Evolutionary conservation across 2,797 vertebrate genomes (phyloP).

Genomic region (Balearica regulorum): DNA sequence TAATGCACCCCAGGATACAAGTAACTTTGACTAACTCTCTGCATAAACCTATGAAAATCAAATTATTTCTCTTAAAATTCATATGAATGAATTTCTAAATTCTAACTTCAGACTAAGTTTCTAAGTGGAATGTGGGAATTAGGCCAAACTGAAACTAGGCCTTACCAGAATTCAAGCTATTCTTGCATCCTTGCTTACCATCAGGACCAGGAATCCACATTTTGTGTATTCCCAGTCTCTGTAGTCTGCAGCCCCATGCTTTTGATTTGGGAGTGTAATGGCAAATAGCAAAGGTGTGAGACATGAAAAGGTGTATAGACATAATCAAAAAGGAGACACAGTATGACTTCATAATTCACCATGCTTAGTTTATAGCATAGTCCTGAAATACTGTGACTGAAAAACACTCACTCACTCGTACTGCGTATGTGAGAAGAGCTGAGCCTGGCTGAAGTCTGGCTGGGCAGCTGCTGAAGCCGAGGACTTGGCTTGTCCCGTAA

Average conservation of each 20-base stretch:
- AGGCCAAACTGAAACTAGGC: not conserved
- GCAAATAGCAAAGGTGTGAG: not conserved
- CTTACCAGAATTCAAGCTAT: not conserved
- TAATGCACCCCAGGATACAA: too few species aligned
- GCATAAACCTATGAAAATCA: not conserved
- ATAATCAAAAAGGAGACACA: not conserved
- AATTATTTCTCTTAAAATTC: not conserved
- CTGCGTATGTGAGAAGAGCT: rapidly evolving
- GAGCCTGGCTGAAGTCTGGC: rapidly evolving
- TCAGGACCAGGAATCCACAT: not conserved
- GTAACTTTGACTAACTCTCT: not conserved
- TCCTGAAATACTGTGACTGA: rapidly evolving
- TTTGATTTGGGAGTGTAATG: not conserved
- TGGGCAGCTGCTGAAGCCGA: not conserved
- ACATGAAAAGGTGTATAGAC: not conserved
- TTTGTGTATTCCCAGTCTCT: not conserved
- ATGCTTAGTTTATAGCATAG: not conserved
- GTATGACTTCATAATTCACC: not conserved
- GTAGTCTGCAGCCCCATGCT: not conserved
- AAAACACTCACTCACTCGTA: rapidly evolving
- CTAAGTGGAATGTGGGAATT: not conserved
- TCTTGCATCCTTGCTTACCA: not conserved
- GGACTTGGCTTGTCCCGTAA: too few species aligned
- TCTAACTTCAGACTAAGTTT: not conserved
- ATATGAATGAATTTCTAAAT: not conserved